Conservation (phyloP, 92 coral and sea anemone species). For the Porites rus region DNA sequence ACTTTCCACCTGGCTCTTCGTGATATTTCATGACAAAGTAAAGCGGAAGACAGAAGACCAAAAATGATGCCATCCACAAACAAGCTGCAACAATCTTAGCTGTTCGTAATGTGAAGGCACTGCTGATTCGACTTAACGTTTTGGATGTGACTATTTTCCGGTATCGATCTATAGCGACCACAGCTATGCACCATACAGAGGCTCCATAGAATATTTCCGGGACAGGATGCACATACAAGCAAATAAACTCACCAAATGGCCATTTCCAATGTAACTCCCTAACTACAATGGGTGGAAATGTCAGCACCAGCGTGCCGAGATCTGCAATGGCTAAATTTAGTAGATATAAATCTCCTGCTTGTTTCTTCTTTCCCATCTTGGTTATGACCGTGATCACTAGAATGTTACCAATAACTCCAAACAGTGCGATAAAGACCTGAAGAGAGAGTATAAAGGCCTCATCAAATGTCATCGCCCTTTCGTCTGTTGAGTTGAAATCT, state of each 20-base stretch:
- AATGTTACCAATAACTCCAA: conserved; percentile 60
- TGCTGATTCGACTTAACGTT: background rate
- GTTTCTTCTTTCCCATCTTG: conserved; percentile 34
- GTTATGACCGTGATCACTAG: conserved; percentile 52
- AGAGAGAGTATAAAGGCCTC: background rate
- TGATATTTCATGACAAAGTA: conserved; percentile 34
- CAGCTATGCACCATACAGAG: conserved; percentile 43
- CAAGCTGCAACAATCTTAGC: conserved; percentile 7
- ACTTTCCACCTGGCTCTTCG: background rate
- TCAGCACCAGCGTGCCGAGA: conserved; percentile 46
- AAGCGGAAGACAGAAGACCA: conserved; percentile 20
- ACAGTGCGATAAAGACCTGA: conserved; percentile 20
- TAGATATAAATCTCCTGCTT: conserved; percentile 47
- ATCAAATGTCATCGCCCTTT: background rate
- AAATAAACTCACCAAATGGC: conserved; percentile 54
- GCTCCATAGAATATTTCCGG: conserved; percentile 59
- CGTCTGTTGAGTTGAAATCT: background rate
- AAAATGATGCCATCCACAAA: conserved; percentile 29
- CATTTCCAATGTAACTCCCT: background rate
- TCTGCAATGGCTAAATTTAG: conserved; percentile 72
- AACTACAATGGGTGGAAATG: conserved; percentile 19
- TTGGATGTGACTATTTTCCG: background rate
- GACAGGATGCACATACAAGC: conserved; percentile 46
- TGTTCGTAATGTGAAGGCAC: background rate
- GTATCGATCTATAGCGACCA: conserved; percentile 24